Evolutionary conservation across 2,797 vertebrate species (phyloP).

Genomic region (Vireo griseus): DNA sequence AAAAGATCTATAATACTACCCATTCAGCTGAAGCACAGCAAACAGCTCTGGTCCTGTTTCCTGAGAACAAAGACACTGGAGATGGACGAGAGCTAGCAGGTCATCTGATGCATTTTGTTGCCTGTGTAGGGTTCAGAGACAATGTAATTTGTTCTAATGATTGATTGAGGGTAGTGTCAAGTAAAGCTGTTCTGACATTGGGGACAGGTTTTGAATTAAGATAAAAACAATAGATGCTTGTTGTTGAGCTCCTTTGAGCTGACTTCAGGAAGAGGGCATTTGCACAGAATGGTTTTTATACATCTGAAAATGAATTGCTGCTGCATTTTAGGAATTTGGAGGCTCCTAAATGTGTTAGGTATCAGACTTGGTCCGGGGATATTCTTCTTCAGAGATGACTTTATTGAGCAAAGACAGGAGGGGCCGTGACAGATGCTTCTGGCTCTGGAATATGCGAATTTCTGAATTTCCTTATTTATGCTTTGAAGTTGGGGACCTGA

Average conservation of each 20-base stretch:
- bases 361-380: neutral
- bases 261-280: neutral
- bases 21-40: neutral
- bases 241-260: neutral
- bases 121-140: neutral
- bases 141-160: neutral
- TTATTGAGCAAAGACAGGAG: neutral
- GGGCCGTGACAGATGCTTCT: neutral
- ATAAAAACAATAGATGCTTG: neutral
- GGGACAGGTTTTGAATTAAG: neutral
- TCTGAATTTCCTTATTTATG: neutral
- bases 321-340: neutral
- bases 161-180: neutral
- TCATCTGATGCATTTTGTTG: slow-evolving; percentile 1
- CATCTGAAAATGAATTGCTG: neutral
- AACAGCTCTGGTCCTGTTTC: neutral
- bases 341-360: neutral
- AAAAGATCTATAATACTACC: neutral
- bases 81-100: neutral
- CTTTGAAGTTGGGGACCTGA: neutral
- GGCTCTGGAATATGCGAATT: neutral
- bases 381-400: neutral
- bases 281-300: neutral
- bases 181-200: neutral
- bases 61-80: neutral